These are phyloP conservation scores for Hemibates koningsi DNA, from an alignment of 2,113 vertebrate genomes.

Conservation along the genomic window DNA sequence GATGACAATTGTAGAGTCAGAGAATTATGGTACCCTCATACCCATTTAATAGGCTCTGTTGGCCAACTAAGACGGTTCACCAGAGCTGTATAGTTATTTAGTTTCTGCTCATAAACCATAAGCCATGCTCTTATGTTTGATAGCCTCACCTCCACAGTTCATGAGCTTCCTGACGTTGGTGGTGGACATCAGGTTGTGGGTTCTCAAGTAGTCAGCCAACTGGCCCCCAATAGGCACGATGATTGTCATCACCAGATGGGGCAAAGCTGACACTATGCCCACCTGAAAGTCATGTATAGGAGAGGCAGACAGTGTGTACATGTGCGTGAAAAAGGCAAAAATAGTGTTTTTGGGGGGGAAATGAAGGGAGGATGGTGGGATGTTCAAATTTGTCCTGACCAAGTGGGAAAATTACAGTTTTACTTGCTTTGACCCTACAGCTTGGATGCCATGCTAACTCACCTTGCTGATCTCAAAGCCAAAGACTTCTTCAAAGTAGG, in stretches of 20 bases:
- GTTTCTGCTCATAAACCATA: neutral
- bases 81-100: neutral
- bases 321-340: neutral
- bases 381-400: neutral
- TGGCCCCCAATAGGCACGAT: conserved; percentile 87
- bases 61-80: neutral
- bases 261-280: conserved; percentile 84
- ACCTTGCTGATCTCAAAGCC: conserved; percentile 95
- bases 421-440: neutral
- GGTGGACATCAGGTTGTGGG: conserved; percentile 84
- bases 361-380: neutral
- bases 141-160: conserved; percentile 85
- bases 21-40: neutral
- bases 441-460: neutral
- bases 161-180: conserved; percentile 91
- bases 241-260: conserved; percentile 93
- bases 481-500: conserved; percentile 91
- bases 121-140: neutral
- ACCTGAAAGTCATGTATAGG: conserved; percentile 56
- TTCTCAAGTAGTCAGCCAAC: conserved; percentile 84
- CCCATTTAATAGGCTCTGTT: neutral
- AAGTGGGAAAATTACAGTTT: neutral
- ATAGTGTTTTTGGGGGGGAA: neutral
- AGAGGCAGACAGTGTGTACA: neutral
- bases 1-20: neutral